phyloP scores from a whole-genome alignment of 2,888 invertebrate genomes.

The Cerastoderma edule region DNA sequence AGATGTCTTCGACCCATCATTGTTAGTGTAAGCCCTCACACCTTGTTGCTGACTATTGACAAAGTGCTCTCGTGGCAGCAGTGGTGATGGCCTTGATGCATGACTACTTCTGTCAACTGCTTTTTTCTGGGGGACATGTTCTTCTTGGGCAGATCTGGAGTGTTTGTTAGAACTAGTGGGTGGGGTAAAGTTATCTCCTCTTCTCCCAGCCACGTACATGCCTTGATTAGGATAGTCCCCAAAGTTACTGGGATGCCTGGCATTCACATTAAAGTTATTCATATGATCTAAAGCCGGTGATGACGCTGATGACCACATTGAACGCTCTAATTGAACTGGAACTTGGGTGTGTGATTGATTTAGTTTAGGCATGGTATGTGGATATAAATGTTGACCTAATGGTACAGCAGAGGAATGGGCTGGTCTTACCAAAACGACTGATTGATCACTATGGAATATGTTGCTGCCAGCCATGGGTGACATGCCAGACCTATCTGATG shows the following conservation, averaged over 20 bases:
- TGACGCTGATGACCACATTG: neutral
- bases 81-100: neutral
- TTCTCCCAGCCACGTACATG: neutral
- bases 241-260: neutral
- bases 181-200: neutral
- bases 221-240: neutral
- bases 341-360: neutral
- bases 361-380: neutral
- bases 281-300: neutral
- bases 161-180: neutral
- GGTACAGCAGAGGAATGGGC: neutral
- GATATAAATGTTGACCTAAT: neutral
- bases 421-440: neutral
- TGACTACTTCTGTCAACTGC: neutral
- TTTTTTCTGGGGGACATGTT: neutral
- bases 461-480: neutral
- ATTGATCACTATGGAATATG: conserved; percentile 1
- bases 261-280: neutral
- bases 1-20: neutral
- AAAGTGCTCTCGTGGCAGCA: neutral
- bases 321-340: neutral
- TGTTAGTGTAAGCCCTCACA: neutral
- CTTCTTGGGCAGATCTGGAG: neutral
- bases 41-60: neutral
- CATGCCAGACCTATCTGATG: neutral